Evolutionary conservation across 2,797 vertebrate species (phyloP).

Genomic region (Triplophysa yarkandensis): DNA sequence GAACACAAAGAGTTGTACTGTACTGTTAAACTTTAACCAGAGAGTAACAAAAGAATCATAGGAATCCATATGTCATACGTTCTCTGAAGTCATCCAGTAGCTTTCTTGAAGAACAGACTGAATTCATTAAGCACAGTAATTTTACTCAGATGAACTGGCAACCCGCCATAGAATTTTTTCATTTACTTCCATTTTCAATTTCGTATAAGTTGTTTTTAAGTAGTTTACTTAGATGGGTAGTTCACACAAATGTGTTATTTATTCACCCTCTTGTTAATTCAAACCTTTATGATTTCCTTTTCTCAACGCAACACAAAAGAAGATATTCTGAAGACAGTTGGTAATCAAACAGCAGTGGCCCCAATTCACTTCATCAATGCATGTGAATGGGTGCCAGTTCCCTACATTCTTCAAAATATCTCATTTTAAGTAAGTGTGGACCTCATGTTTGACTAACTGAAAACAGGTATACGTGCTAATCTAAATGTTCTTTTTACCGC

Average conservation of each 20-base stretch:
- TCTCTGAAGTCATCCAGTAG: neutral
- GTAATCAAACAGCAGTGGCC: too few species aligned
- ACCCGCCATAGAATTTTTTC: neutral
- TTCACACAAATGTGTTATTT: too few species aligned
- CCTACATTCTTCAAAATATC: too few species aligned
- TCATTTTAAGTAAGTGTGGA: neutral
- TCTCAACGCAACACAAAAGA: too few species aligned
- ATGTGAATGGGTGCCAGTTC: too few species aligned
- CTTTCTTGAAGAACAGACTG: neutral
- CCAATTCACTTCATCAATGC: too few species aligned
- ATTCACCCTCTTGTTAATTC: too few species aligned
- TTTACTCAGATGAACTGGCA: neutral
- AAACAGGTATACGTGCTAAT: slow-evolving; percentile 16
- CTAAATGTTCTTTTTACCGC: slow-evolving; percentile 8
- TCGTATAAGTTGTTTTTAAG: neutral
- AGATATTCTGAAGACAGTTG: too few species aligned
- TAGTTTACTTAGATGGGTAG: too few species aligned
- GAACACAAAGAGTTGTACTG: neutral
- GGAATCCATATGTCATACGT: neutral
- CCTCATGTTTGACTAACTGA: slow-evolving; percentile 9
- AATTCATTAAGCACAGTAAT: neutral
- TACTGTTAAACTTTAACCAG: neutral
- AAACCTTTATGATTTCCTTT: too few species aligned
- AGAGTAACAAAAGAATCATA: neutral
- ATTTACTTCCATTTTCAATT: neutral